Evolutionary conservation across 2,888 invertebrate species (phyloP), one percentile per base, ranked within the genome.

Genomic region (Ichneumon xanthorius): DNA sequence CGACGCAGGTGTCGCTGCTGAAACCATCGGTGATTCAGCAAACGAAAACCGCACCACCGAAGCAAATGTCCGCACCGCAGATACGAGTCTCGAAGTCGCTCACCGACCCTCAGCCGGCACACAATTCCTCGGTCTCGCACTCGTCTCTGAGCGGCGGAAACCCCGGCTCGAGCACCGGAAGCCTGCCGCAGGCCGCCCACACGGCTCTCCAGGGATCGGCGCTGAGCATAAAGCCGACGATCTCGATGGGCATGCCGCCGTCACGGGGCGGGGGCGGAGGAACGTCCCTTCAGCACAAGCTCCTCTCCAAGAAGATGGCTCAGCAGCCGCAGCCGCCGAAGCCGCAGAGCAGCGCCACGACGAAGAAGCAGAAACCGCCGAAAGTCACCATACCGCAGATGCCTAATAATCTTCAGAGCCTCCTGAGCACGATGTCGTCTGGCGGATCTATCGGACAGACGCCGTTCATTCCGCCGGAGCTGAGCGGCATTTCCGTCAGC

Each of bases 291-390:
- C 93, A 94, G 67, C 93, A 93, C 67, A 93, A 93, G 77, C 81
- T 93, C 2, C 71, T 93, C 14, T 92, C 91, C n/a, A 93, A 93
- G 45, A 93, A 94, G 68, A 92, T 92, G 70, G 89, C 90, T 0
- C 92, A 91, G 33, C 90, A 89, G 22, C 40, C 89, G 0, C 88
- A 88, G 14, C 68, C 68, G 4, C 53, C 50, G 4, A 85, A 86
- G 19, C 0, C 68, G 0, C 80, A 75, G 9, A 26, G 50, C 7
- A 79, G 83, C 61, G 68, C 85, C 68, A 73, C 89, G 0, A 26
- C 87, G 5, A 92, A 91, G n/a, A 93, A 92, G 45, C 80, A 85
- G 6, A 91, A 91, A 65, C 14, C 83, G 4, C 9, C 83, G 14
- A 89, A 90, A 76, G 50, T 81, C 45, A 85, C 26, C 26, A 65